phyloP scores from a whole-genome alignment of 2,113 vertebrate species.

The Macaca mulatta region DNA sequence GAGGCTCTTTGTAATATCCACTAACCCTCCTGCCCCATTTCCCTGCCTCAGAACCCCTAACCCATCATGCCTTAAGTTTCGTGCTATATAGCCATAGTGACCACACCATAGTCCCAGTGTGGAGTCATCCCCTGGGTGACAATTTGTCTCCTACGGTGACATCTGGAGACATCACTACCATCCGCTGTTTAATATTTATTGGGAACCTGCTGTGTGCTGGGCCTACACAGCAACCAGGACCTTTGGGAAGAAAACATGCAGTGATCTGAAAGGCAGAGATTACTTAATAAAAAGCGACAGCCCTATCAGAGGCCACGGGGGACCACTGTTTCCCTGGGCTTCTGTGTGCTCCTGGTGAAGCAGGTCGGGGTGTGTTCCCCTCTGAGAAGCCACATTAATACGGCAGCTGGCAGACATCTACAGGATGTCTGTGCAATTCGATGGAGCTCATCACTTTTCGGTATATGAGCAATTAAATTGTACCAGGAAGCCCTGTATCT shows the following conservation, averaged over 20 bases:
- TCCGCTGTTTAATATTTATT: conserved; percentile 68
- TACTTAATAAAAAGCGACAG: conserved; percentile 69
- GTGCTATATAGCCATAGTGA: not conserved
- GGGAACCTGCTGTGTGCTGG: conserved; percentile 57
- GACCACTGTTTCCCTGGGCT: conserved; percentile 43
- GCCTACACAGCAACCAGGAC: conserved; percentile 49
- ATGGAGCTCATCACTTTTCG: conserved; percentile 79
- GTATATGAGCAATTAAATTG: conserved; percentile 82
- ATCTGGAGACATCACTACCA: conserved; percentile 20
- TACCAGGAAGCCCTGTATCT: conserved; percentile 77
- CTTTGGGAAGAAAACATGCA: conserved; percentile 55
- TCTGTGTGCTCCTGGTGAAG: conserved; percentile 69
- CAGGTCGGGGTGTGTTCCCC: conserved; percentile 71
- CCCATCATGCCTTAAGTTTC: not conserved
- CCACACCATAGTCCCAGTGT: not conserved
- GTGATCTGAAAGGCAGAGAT: conserved; percentile 58
- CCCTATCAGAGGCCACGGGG: conserved; percentile 63
- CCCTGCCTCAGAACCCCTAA: not conserved
- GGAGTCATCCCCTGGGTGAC: not conserved
- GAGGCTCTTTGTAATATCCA: not conserved
- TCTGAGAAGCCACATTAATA: conserved; percentile 62
- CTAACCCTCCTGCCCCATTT: not conserved
- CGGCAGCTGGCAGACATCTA: conserved; percentile 61
- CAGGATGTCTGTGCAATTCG: conserved; percentile 62
- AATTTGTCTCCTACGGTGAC: conserved; percentile 18